Evolutionary conservation across 2,888 invertebrate species (phyloP), one percentile per base, ranked within the genome.

Genomic region (Latrodectus hesperus): DNA sequence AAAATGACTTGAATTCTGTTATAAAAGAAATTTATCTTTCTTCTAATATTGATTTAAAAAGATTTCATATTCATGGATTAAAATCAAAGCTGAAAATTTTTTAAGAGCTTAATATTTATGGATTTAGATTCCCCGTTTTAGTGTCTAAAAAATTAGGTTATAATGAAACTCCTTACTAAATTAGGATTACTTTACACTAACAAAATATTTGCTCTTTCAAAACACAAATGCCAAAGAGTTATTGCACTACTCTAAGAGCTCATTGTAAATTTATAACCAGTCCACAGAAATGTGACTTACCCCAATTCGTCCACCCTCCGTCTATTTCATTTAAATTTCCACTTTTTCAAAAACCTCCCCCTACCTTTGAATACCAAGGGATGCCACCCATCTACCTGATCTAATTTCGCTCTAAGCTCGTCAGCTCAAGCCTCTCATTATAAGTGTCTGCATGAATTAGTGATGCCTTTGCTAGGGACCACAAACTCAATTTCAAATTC

Each of bases 271-370:
- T 80, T 80, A 75, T 86, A 81, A 38, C 72, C 77, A 72, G 14
- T 55, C 76, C 79, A 71, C 60, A 53, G 6, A 73, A 72, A 64
- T 12, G 55, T 55, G 12, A 14, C 17, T 9, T 52, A 60, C 65
- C 77, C 79, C 78, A 55, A 73, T 60, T 22, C 38, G 38, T 14
- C 70, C 53, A 55, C 53, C 65, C 75, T 65, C 80, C 67, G 86
- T 87, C 86, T 64, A 76, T 87, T 87, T 87, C 86, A 87, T 87
- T 87, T 87, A 77, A 81, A 87, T 87, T 81, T 77, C 51, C 72
- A 64, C 76, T 86, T 86, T 86, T 86, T 86, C 86, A 80, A 86
- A 83, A 77, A 67, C 75, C 26, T 78, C 74, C 70, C 78, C 86
- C 72, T 70, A 70, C 22, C 67, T 67, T 72, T 74, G 80, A 60